Percentiles rank a stretch among this genome's conserved stretches.
These are phyloP conservation scores for Lytechinus variegatus DNA, from an alignment of 35 echinoderm and acorn worm genomes.

Conservation along the genomic window DNA sequence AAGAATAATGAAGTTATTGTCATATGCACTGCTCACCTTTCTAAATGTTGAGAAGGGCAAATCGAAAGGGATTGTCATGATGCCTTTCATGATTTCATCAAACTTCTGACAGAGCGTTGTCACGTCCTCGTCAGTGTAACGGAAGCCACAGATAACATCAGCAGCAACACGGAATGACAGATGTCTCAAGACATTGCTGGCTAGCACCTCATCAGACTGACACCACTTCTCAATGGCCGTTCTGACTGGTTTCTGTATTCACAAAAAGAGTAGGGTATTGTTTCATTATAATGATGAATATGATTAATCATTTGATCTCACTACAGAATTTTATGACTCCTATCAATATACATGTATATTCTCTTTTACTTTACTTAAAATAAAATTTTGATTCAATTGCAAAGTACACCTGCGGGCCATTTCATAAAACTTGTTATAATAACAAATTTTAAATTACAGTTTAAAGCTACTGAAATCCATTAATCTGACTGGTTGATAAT, in stretches of 20 bases:
- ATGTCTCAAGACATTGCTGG: slow-evolving; percentile 32
- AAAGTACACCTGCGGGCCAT: no score
- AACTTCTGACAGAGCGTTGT: slow-evolving; percentile 61
- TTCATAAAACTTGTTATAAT: no score
- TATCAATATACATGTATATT: no score
- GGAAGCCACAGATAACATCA: slow-evolving; percentile 85
- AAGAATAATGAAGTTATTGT: background rate
- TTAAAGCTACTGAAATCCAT: no score
- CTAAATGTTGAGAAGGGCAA: slow-evolving; percentile 72
- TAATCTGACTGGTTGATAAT: no score
- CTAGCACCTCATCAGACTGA: slow-evolving; percentile 46
- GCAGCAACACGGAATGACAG: slow-evolving; percentile 79
- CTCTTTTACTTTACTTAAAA: no score
- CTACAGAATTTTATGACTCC: no score
- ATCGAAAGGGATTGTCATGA: slow-evolving; percentile 84
- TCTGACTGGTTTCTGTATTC: slow-evolving; percentile 41
- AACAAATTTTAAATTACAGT: no score
- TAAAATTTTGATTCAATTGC: no score
- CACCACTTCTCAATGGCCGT: slow-evolving; percentile 72
- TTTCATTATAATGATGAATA: no score
- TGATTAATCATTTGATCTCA: no score
- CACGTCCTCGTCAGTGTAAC: slow-evolving; percentile 63
- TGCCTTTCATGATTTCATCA: slow-evolving; percentile 68
- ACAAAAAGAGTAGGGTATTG: background rate
- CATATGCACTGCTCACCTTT: slow-evolving; percentile 68